phyloP scores from a whole-genome alignment of 2,888 invertebrate species.

The Tromatobia lineatoria region DNA sequence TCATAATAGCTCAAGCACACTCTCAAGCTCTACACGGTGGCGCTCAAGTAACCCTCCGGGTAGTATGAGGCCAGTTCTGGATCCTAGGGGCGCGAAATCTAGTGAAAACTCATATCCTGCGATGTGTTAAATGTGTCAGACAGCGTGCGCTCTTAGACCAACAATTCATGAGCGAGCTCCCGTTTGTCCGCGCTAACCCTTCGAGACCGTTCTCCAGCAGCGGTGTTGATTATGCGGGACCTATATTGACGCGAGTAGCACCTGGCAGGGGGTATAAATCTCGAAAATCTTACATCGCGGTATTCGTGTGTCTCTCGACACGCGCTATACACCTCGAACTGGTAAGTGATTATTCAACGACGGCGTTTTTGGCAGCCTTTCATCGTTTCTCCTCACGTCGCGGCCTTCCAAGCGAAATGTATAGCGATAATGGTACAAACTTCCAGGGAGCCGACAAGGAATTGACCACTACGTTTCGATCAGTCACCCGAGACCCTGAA shows the following conservation, averaged over 20 bases:
- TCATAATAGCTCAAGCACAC: conserved; percentile 64
- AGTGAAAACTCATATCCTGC: conserved; percentile 66
- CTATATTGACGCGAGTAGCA: conserved; percentile 42
- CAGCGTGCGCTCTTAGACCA: conserved; percentile 65
- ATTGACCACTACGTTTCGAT: conserved; percentile 16
- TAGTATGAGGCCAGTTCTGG: conserved; percentile 72
- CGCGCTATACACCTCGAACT: conserved; percentile 73
- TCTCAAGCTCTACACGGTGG: conserved; percentile 69
- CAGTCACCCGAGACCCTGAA: conserved; percentile 14
- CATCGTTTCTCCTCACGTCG: conserved; percentile 68
- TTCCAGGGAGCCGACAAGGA: conserved; percentile 70
- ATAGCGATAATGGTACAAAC: conserved; percentile 73
- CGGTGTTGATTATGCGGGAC: conserved; percentile 80
- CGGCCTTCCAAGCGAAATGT: conserved; percentile 66
- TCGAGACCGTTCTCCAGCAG: conserved; percentile 72
- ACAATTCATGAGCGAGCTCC: conserved; percentile 77
- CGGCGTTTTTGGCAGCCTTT: conserved; percentile 69
- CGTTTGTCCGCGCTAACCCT: conserved; percentile 70
- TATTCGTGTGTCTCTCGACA: conserved; percentile 74
- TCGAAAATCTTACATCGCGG: conserved; percentile 67
- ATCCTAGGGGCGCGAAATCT: conserved; percentile 71
- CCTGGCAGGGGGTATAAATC: conserved; percentile 42
- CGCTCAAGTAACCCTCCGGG: conserved; percentile 56
- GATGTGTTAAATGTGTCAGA: conserved; percentile 76
- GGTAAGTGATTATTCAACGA: conserved; percentile 65